These are phyloP conservation scores for Drosophila aldrichi DNA, from an alignment of 2,888 invertebrate species.

Conservation along the genomic window DNA sequence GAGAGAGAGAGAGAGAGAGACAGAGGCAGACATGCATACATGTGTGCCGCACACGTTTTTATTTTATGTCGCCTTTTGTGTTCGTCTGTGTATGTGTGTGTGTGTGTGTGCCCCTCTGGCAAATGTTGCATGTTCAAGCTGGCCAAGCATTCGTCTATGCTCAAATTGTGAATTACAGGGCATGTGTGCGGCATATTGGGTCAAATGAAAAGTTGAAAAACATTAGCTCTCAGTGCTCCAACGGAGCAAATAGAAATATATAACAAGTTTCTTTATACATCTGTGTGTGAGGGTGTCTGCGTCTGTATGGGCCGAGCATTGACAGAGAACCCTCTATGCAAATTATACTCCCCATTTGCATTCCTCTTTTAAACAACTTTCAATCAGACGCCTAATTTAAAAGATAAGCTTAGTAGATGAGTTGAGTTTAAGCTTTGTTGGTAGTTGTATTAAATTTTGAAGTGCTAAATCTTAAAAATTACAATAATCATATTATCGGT, in stretches of 20 bases:
- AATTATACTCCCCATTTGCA: slow-evolving; percentile 29
- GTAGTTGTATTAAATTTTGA: not conserved
- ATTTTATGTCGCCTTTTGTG: slow-evolving; percentile 41
- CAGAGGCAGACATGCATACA: not conserved
- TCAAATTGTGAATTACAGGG: slow-evolving; percentile 38
- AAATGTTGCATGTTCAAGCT: slow-evolving; percentile 65
- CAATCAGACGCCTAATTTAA: slow-evolving; percentile 12
- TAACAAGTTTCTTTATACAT: not conserved
- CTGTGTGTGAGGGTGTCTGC: not conserved
- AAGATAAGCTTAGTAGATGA: not conserved
- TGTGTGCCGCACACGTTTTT: slow-evolving; percentile 33
- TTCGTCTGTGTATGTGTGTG: slow-evolving; percentile 30
- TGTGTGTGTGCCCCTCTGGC: slow-evolving; percentile 39
- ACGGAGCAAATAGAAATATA: slow-evolving; percentile 30
- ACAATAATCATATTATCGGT: too few relatives aligned
- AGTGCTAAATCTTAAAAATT: too few relatives aligned
- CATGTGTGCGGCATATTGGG: slow-evolving; percentile 64
- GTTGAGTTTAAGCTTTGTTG: not conserved
- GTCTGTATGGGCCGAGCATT: not conserved
- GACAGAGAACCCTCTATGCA: slow-evolving; percentile 28
- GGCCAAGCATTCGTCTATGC: slow-evolving; percentile 37
- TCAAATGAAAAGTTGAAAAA: slow-evolving; percentile 54
- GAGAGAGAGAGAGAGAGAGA: not conserved
- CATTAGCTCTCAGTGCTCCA: slow-evolving; percentile 42
- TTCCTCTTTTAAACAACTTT: slow-evolving; percentile 13